phyloP scores from a whole-genome alignment of 64 coral and sea anemone species.

The Acropora yongei region DNA sequence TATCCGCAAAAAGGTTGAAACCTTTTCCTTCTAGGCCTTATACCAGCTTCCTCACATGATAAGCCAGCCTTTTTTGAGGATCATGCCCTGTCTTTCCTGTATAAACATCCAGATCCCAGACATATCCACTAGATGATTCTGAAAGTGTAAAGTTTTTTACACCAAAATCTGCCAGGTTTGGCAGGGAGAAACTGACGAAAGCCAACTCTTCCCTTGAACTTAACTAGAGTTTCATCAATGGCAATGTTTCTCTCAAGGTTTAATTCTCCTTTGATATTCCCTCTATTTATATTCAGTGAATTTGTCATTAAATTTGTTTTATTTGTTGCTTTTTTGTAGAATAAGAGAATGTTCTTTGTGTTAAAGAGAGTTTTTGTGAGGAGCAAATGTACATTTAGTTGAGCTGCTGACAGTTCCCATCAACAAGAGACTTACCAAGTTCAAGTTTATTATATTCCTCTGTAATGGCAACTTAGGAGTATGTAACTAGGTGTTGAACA shows the following conservation, averaged over 20 bases:
- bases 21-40: slow-evolving; percentile 13
- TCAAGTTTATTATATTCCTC: too few relatives aligned
- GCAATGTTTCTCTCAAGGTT: slow-evolving; percentile 19
- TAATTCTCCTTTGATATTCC: background rate
- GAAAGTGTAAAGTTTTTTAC: slow-evolving; percentile 42
- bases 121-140: slow-evolving; percentile 46
- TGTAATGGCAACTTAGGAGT: too few relatives aligned
- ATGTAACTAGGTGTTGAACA: too few relatives aligned
- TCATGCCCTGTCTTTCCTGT: slow-evolving; percentile 45
- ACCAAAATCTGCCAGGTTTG: slow-evolving; percentile 41
- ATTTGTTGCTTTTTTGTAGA: too few relatives aligned
- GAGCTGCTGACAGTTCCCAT: too few relatives aligned
- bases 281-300: background rate
- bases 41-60: slow-evolving; percentile 28
- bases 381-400: too few relatives aligned
- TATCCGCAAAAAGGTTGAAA: slow-evolving; percentile 46
- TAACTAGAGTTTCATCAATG: slow-evolving; percentile 65
- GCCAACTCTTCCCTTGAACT: slow-evolving; percentile 49
- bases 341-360: too few relatives aligned
- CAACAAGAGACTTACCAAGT: too few relatives aligned
- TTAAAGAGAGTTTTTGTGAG: too few relatives aligned
- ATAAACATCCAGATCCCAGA: slow-evolving; percentile 53
- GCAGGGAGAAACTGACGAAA: slow-evolving; percentile 47
- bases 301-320: too few relatives aligned
- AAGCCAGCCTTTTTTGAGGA: slow-evolving; percentile 43